phyloP scores from a whole-genome alignment of 2,113 vertebrate genomes.

The Ptychochromis oligacanthus region DNA sequence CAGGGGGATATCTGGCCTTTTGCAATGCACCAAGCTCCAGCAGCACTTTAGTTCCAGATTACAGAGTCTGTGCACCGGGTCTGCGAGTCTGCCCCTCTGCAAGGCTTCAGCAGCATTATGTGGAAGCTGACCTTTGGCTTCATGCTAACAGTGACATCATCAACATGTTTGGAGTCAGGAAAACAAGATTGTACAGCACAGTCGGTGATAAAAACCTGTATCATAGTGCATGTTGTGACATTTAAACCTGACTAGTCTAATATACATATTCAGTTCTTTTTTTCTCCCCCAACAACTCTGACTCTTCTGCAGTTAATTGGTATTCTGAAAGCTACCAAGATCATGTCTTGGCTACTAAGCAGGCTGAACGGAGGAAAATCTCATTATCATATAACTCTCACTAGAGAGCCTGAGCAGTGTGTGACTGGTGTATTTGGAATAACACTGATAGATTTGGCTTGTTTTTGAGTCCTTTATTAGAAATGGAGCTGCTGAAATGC shows the following conservation, averaged over 20 bases:
- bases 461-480: conserved; percentile 29
- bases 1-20: conserved; percentile 52
- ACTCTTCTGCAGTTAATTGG: conserved; percentile 22
- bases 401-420: conserved; percentile 25
- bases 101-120: conserved; percentile 34
- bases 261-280: background rate
- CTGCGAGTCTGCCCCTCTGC: conserved; percentile 4
- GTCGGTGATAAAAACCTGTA: conserved; percentile 17
- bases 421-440: conserved; percentile 34
- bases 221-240: background rate
- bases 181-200: conserved; percentile 13
- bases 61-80: conserved; percentile 40
- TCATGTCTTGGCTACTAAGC: conserved; percentile 24
- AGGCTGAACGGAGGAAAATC: conserved; percentile 17
- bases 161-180: conserved; percentile 19
- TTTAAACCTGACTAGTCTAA: conserved; percentile 34
- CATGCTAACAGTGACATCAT: conserved; percentile 46
- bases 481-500: conserved; percentile 27
- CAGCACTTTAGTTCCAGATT: conserved; percentile 49
- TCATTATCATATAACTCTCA: conserved; percentile 47
- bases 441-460: conserved; percentile 24
- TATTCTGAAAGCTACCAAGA: conserved; percentile 36
- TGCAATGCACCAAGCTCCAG: conserved; percentile 47
- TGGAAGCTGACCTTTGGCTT: conserved; percentile 68
- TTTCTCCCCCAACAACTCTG: background rate